phyloP scores from a whole-genome alignment of 1,140 invertebrate species.

The Plutomurus gul region DNA sequence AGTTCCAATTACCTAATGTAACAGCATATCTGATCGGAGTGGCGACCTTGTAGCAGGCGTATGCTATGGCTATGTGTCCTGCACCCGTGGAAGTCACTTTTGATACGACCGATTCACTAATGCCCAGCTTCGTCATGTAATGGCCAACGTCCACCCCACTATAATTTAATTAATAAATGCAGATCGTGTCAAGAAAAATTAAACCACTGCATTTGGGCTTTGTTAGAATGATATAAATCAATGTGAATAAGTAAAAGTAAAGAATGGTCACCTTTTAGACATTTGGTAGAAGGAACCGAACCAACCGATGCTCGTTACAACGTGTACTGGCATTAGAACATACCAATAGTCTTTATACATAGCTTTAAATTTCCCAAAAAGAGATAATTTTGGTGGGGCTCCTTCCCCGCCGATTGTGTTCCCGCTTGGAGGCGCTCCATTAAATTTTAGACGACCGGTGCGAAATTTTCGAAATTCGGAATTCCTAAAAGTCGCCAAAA shows the following conservation, averaged over 20 bases:
- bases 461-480: neutral
- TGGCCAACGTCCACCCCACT: conserved; percentile 86
- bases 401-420: neutral
- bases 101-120: conserved; percentile 75
- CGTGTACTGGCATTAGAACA: conserved; percentile 83
- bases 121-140: conserved; percentile 72
- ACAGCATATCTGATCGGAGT: conserved; percentile 88
- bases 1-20: conserved; percentile 70
- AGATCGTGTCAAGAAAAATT: neutral
- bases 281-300: conserved; percentile 81
- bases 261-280: conserved; percentile 76
- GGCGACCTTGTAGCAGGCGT: conserved; percentile 87
- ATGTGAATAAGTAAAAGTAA: neutral
- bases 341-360: conserved; percentile 93
- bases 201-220: neutral
- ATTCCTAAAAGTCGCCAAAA: neutral
- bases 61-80: conserved; percentile 85
- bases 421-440: neutral
- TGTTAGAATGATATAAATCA: neutral
- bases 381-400: neutral
- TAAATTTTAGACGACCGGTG: neutral
- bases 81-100: conserved; percentile 75
- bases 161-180: conserved; percentile 56
- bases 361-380: conserved; percentile 84
- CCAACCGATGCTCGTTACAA: conserved; percentile 83